A percentile compares a stretch with the other conserved stretches of the same genome.
phyloP scores from a whole-genome alignment of 2,888 invertebrate species.

The Agrilus cyanescens region DNA sequence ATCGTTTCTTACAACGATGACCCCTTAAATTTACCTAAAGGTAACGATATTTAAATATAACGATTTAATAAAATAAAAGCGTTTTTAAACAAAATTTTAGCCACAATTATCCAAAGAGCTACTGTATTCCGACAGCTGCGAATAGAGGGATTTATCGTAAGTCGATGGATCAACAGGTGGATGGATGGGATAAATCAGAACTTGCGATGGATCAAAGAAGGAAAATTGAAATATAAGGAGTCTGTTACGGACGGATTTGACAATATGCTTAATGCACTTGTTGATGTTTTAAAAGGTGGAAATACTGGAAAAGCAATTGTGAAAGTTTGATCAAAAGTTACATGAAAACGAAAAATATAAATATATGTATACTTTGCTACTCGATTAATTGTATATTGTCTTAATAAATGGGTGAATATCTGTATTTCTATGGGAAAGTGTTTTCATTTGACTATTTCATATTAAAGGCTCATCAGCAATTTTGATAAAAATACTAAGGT shows the following conservation, averaged over 20 bases:
- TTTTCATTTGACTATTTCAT: too few relatives aligned
- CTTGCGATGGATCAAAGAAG: constrained; percentile 48
- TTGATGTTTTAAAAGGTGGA: constrained; percentile 47
- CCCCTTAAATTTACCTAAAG: constrained; percentile 12
- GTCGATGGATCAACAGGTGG: constrained; percentile 45
- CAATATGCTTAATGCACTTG: constrained; percentile 58
- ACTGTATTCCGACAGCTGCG: constrained; percentile 46
- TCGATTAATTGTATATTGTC: too few relatives aligned
- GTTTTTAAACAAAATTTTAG: constrained; percentile 18
- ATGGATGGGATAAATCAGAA: constrained; percentile 50
- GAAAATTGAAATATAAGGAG: constrained; percentile 57
- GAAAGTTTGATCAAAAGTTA: constrained; percentile 30
- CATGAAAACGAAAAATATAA: neutral
- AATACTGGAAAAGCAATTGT: constrained; percentile 63
- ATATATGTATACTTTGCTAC: too few relatives aligned
- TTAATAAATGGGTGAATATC: too few relatives aligned
- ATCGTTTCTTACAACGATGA: constrained; percentile 51
- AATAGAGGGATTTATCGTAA: constrained; percentile 49
- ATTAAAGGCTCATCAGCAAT: too few relatives aligned
- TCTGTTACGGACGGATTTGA: constrained; percentile 59
- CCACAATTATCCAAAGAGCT: constrained; percentile 41
- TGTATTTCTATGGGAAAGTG: too few relatives aligned
- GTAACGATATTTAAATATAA: constrained; percentile 11
- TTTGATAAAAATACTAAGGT: too few relatives aligned
- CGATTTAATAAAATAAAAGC: too few relatives aligned